These are phyloP conservation scores for Gymnogyps californianus DNA, from an alignment of 2,113 vertebrate species.

Conservation along the genomic window DNA sequence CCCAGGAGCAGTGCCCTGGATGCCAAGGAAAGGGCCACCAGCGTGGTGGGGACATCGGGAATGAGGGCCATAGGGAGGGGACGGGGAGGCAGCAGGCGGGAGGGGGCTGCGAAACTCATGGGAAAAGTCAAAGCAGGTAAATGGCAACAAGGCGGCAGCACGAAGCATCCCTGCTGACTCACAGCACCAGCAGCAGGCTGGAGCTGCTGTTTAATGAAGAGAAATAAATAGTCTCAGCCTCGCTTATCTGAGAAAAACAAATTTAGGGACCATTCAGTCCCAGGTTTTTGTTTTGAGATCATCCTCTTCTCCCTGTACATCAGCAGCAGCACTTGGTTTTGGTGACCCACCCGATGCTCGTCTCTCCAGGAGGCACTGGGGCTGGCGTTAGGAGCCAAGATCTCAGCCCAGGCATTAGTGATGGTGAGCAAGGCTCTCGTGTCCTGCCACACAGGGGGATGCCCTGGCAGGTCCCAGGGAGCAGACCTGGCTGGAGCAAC, in stretches of 20 bases:
- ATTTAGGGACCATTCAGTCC: background rate
- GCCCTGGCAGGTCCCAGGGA: background rate
- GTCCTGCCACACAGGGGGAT: background rate
- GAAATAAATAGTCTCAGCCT: background rate
- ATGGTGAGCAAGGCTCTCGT: rapidly evolving
- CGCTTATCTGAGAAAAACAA: background rate
- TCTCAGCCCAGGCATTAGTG: background rate
- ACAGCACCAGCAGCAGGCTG: background rate
- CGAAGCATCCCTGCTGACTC: background rate
- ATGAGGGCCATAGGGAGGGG: background rate
- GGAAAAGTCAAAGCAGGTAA: conserved; percentile 11
- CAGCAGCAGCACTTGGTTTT: background rate
- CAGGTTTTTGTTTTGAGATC: background rate
- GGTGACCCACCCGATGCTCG: rapidly evolving
- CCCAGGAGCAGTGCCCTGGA: background rate
- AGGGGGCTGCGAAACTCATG: background rate
- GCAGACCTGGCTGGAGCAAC: background rate
- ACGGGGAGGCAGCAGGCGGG: rapidly evolving
- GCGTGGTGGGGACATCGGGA: rapidly evolving
- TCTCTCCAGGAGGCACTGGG: background rate
- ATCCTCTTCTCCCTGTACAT: background rate
- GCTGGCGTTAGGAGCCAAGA: background rate
- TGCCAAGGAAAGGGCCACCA: background rate
- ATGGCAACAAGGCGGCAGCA: background rate
- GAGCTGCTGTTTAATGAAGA: background rate